Evolutionary conservation across 2,888 invertebrate species (phyloP), one percentile per base, ranked within the genome.

Genomic region (Pollenia amentaria): DNA sequence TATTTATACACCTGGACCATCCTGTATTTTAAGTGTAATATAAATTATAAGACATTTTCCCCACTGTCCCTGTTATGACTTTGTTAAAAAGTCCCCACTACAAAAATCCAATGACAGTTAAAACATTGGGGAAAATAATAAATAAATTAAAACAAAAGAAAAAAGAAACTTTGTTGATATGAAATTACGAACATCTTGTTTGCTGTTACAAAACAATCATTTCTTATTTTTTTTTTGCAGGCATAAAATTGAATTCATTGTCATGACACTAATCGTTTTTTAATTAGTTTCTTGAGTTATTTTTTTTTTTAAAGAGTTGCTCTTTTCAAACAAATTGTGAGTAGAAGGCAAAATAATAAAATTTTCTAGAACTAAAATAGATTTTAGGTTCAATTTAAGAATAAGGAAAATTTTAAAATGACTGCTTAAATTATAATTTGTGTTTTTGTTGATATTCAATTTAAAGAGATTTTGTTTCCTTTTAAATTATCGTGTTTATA

Each of bases 281-380:
- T 90, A 91, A 90, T 90, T 91, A 89, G 87, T 87, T 89, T 55
- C 57, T 69, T 51, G 44, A 48, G 16, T 12, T 21, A 10, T 6
- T 29, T 29, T 29, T 29, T 29, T 67, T 67, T 73, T 75, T 81
- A 65, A 40, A 14, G 12, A 53, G 11, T 16, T 40, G 14, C 12
- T 44, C 10, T 44, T 10, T 14, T 38, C 72, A 12, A 70, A 55
- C 12, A 44, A 70, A 62, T 55, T 40, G 29, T 29, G 6, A 29
- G 4, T 29, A 6, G 29, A 72, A n/a, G 42, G 14, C 12, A 9
- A 0, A 11, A 48, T 55, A 21, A 55, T 3, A 21, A 29, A 55
- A 4, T 55, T 21, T 55, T 55, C 6, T 3, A 29, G 10, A 55
- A 21, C 9, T 0, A 3, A 21, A 55, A 55, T 3, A 10, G 10